These are phyloP conservation scores for Dufourea novaeangliae DNA, from an alignment of 1,140 invertebrate genomes.

Conservation along the genomic window DNA sequence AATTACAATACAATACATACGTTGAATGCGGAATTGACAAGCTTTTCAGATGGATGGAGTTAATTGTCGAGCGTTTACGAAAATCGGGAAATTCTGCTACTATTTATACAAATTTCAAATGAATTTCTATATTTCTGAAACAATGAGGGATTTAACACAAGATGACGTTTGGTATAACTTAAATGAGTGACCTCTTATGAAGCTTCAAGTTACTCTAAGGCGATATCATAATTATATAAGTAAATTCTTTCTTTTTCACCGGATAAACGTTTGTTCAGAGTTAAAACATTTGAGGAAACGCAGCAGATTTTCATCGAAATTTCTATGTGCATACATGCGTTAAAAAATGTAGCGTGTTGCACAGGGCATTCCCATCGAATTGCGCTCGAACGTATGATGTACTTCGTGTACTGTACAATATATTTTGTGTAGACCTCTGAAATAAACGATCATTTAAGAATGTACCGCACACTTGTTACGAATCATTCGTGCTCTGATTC, in stretches of 20 bases:
- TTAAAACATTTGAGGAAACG: background rate
- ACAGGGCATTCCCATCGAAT: slow-evolving; percentile 50
- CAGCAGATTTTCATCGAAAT: slow-evolving; percentile 39
- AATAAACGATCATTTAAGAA: slow-evolving; percentile 43
- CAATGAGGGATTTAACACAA: too few relatives aligned
- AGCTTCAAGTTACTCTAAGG: too few relatives aligned
- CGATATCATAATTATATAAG: too few relatives aligned
- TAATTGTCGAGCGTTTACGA: slow-evolving; percentile 60
- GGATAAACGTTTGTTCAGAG: too few relatives aligned
- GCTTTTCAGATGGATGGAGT: slow-evolving; percentile 72
- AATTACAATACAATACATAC: slow-evolving; percentile 66
- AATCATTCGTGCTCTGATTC: slow-evolving; percentile 23
- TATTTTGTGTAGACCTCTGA: slow-evolving; percentile 9
- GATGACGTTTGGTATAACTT: too few relatives aligned
- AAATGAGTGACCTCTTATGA: too few relatives aligned
- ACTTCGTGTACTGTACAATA: slow-evolving; percentile 26
- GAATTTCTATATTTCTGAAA: too few relatives aligned
- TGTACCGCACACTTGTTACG: slow-evolving; percentile 20
- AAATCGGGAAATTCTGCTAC: slow-evolving; percentile 43
- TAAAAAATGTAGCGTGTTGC: slow-evolving; percentile 13
- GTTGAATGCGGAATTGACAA: slow-evolving; percentile 76
- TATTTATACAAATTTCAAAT: too few relatives aligned
- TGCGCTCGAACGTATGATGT: slow-evolving; percentile 46
- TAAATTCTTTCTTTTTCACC: background rate
- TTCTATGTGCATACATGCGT: slow-evolving; percentile 25